Percentiles rank a stretch among this genome's conserved stretches.
These are phyloP conservation scores for Drosophila yooni DNA, from an alignment of 2,888 invertebrate species.

Conservation along the genomic window DNA sequence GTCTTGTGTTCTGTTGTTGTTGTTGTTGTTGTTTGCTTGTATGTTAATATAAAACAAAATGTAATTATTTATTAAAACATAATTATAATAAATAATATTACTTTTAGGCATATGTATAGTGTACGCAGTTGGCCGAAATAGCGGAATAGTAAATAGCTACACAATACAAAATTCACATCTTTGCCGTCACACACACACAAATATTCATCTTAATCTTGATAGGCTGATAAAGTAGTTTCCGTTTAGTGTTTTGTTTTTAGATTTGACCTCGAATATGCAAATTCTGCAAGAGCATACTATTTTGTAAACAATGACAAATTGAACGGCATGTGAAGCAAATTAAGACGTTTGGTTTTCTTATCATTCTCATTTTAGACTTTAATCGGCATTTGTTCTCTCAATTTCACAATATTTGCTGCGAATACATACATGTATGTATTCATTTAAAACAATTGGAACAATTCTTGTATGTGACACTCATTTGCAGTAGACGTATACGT, in stretches of 20 bases:
- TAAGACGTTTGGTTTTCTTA: conserved; percentile 30
- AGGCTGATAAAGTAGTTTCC: conserved; percentile 20
- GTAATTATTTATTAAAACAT: conserved; percentile 81
- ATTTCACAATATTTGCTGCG: conserved; percentile 37
- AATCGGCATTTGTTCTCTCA: conserved; percentile 37
- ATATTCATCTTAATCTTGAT: conserved; percentile 10
- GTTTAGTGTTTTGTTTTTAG: conserved; percentile 4
- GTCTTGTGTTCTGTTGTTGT: conserved; percentile 55
- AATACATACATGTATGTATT: neutral
- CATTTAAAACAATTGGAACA: conserved; percentile 20
- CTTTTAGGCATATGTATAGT: conserved; percentile 64
- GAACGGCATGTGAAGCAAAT: conserved; percentile 62
- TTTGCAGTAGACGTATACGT: conserved; percentile 29
- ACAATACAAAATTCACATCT: conserved; percentile 55
- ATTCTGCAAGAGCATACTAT: conserved; percentile 40
- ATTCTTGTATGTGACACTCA: conserved; percentile 5
- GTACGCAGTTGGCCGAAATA: conserved; percentile 60
- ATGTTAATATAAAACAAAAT: conserved; percentile 68
- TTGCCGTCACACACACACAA: conserved; percentile 33
- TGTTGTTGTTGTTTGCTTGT: conserved; percentile 25
- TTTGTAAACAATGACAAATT: conserved; percentile 42
- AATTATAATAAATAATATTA: conserved; percentile 79
- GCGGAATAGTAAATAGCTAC: conserved; percentile 51
- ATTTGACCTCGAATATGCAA: conserved; percentile 35
- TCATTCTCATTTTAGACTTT: conserved; percentile 29